These are phyloP conservation scores for Taeniopygia guttata DNA, from an alignment of 2,797 vertebrate species.

Conservation along the genomic window DNA sequence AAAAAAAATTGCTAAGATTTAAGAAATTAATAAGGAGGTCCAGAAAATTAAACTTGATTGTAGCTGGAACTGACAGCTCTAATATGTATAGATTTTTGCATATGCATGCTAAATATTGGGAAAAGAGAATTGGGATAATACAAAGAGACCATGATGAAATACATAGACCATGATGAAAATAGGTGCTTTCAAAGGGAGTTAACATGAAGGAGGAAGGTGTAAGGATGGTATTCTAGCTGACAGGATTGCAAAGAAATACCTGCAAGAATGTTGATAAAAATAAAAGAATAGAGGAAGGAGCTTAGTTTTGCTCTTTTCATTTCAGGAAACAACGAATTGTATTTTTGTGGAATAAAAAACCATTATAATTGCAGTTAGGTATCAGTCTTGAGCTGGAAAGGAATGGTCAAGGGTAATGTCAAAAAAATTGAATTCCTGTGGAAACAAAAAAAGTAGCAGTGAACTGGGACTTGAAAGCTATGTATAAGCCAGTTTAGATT, in stretches of 20 bases:
- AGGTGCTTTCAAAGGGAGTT: background rate
- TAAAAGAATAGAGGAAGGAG: background rate
- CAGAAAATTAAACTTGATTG: background rate
- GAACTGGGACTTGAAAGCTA: background rate
- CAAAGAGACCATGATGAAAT: background rate
- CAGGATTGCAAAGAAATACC: background rate
- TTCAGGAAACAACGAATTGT: background rate
- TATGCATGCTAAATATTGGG: background rate
- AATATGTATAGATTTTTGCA: background rate
- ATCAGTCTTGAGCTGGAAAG: background rate
- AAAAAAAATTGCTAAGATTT: background rate
- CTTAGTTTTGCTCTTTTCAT: background rate
- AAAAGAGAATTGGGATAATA: background rate
- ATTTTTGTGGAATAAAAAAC: background rate
- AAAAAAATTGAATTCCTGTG: background rate
- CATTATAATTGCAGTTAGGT: background rate
- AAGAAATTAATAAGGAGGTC: background rate
- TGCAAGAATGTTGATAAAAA: background rate
- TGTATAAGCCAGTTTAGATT: background rate
- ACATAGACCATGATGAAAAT: background rate
- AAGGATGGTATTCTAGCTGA: background rate
- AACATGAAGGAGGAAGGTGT: background rate
- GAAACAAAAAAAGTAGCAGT: background rate
- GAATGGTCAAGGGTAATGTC: background rate
- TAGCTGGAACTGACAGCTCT: background rate